phyloP scores from a whole-genome alignment of 2,797 vertebrate genomes.

The Nasua narica region DNA sequence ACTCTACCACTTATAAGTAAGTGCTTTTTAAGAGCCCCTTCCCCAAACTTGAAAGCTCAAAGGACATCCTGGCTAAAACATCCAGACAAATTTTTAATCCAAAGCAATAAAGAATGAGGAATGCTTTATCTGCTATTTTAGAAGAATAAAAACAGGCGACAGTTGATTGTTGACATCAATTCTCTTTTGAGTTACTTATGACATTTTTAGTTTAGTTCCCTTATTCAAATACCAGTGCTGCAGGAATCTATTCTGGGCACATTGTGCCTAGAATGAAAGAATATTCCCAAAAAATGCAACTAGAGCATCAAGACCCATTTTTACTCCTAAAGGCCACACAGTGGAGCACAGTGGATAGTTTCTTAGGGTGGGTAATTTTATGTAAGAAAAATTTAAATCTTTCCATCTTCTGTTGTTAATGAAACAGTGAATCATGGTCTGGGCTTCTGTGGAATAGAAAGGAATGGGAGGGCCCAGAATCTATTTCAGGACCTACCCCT shows the following conservation, averaged over 20 bases:
- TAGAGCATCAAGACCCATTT: conserved; percentile 56
- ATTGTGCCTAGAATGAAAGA: conserved; percentile 22
- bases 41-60: background rate
- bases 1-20: background rate
- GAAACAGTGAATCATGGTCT: conserved; percentile 54
- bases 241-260: conserved; percentile 57
- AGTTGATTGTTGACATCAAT: background rate
- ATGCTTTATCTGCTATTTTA: background rate
- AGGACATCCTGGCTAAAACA: background rate
- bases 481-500: conserved; percentile 11
- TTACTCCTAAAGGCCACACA: conserved; percentile 45
- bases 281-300: conserved; percentile 23
- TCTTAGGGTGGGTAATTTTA: background rate
- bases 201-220: conserved; percentile 47
- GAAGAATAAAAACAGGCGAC: background rate
- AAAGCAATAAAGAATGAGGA: background rate
- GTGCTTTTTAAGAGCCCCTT: background rate
- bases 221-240: background rate
- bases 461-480: background rate
- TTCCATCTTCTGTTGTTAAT: background rate
- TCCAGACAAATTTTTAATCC: background rate
- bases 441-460: conserved; percentile 1
- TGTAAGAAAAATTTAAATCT: conserved; percentile 42
- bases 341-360: conserved; percentile 11
- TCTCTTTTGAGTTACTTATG: background rate